Conservation (phyloP, 2,888 invertebrate genomes). For the Zygogramma bicolorata region DNA sequence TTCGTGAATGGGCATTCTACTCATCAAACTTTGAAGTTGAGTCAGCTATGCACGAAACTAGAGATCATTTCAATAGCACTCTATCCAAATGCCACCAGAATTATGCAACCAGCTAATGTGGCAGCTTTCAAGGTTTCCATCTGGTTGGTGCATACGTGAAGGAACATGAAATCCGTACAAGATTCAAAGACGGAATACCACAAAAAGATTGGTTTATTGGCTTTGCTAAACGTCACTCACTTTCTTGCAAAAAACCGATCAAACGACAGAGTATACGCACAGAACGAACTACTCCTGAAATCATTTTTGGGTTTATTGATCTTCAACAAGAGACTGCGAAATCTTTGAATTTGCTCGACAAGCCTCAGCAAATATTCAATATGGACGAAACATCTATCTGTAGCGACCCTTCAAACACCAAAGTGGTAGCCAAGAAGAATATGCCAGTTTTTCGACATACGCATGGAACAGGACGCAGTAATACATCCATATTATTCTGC, state of each 20-base stretch:
- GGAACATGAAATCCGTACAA: no score
- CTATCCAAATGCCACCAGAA: no score
- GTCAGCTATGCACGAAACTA: slow-evolving; percentile 19
- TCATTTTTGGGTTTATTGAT: not conserved
- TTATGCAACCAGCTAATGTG: slow-evolving; percentile 46
- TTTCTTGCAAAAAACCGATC: not conserved
- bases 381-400: not conserved
- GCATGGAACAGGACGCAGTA: not conserved
- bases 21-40: slow-evolving; percentile 12
- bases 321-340: not conserved
- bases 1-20: slow-evolving; percentile 31
- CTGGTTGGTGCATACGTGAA: not conserved
- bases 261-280: not conserved
- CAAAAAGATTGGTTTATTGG: not conserved
- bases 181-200: not conserved
- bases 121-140: slow-evolving; percentile 36
- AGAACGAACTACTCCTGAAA: not conserved
- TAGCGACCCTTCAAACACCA: not conserved
- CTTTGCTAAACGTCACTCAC: not conserved
- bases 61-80: slow-evolving; percentile 49
- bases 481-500: not conserved
- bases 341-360: not conserved
- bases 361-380: not conserved
- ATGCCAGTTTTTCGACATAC: not conserved
- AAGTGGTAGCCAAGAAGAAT: not conserved